These are phyloP conservation scores for Apantesis nais DNA, from an alignment of 2,888 invertebrate species.

Conservation along the genomic window DNA sequence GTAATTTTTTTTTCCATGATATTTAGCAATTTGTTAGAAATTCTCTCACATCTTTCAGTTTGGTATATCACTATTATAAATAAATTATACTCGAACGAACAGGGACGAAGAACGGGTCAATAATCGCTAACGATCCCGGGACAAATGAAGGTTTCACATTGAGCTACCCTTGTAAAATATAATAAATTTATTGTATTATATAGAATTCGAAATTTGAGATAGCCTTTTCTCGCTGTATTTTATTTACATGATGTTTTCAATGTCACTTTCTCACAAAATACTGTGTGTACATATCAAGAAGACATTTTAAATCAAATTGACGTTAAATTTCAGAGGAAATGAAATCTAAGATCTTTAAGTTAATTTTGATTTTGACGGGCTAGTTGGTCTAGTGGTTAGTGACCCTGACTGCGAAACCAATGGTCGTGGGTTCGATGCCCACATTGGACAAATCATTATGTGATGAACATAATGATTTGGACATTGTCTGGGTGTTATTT, in stretches of 20 bases:
- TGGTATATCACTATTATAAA: conserved; percentile 28
- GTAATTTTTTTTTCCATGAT: conserved; percentile 20
- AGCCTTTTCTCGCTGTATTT: not conserved
- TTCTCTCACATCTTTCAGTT: conserved; percentile 19
- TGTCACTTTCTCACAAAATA: not conserved
- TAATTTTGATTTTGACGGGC: no score
- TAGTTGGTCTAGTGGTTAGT: no score
- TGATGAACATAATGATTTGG: no score
- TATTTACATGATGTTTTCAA: not conserved
- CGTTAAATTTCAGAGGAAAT: not conserved
- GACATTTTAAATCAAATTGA: not conserved
- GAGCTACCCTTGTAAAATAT: conserved; percentile 5
- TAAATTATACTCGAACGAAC: no score
- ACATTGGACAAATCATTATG: no score
- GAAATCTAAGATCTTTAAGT: not conserved
- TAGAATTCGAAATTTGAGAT: not conserved
- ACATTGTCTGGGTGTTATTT: no score
- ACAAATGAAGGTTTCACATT: not conserved
- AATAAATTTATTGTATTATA: not conserved
- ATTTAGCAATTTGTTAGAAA: conserved; percentile 24
- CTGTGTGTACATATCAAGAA: not conserved
- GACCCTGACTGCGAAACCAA: no score
- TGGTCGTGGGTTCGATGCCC: no score
- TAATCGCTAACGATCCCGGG: not conserved
- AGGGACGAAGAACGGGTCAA: conserved; percentile 18